These are phyloP conservation scores for Halcyon smyrnensis DNA, from an alignment of 2,797 vertebrate genomes.

Conservation along the genomic window DNA sequence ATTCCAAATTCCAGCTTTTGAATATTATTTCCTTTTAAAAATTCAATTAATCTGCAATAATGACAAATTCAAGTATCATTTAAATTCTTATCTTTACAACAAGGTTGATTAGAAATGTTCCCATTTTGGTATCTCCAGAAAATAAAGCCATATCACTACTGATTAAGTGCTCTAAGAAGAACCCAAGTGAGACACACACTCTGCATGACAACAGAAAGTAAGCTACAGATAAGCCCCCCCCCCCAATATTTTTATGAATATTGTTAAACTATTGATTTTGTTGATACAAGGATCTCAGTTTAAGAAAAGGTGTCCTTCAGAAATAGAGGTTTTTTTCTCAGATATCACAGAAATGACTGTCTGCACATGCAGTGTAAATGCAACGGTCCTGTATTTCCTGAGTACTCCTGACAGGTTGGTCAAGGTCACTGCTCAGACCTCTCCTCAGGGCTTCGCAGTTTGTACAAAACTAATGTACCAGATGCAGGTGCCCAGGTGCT, in stretches of 20 bases:
- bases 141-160: not conserved
- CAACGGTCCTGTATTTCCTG: not conserved
- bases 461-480: not conserved
- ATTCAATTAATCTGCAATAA: not conserved
- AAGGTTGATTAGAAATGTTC: not conserved
- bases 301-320: not conserved
- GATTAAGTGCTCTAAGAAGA: not conserved
- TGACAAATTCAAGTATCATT: not conserved
- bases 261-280: not conserved
- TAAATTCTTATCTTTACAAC: not conserved
- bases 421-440: not conserved
- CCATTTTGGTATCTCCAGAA: not conserved
- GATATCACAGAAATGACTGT: not conserved
- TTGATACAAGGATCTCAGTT: not conserved
- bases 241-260: not conserved
- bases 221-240: not conserved
- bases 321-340: not conserved
- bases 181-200: not conserved
- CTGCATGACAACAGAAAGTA: not conserved
- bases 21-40: not conserved
- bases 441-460: not conserved
- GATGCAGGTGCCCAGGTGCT: not conserved
- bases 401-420: not conserved
- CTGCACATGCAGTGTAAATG: accelerated
- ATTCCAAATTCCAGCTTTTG: not conserved